Evolutionary conservation across 1,140 invertebrate species (phyloP).

Genomic region (Mamestra configurata): DNA sequence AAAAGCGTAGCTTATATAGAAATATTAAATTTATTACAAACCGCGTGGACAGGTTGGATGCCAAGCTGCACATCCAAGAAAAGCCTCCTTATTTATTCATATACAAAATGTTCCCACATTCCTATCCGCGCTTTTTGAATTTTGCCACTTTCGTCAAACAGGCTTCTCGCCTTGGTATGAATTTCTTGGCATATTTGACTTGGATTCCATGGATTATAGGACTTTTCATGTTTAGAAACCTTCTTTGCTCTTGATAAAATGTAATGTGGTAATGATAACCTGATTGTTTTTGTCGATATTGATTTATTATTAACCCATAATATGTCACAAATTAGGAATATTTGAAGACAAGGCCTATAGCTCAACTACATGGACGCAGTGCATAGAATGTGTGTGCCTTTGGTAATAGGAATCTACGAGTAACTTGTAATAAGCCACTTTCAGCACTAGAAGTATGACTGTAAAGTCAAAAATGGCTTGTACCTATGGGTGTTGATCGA

Average conservation of each 20-base stretch:
- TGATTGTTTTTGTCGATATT: too few relatives aligned
- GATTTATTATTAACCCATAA: too few relatives aligned
- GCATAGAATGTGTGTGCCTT: too few relatives aligned
- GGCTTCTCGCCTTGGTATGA: background rate
- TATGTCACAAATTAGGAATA: background rate
- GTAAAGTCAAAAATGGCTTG: too few relatives aligned
- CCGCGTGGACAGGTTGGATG: background rate
- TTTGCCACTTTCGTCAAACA: background rate
- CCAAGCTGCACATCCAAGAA: background rate
- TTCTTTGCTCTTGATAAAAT: too few relatives aligned
- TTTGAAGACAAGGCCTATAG: too few relatives aligned
- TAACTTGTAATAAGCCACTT: too few relatives aligned
- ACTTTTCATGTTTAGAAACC: background rate
- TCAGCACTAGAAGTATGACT: too few relatives aligned
- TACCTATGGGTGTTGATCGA: too few relatives aligned
- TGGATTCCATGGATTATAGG: conserved; percentile 9
- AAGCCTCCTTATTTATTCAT: background rate
- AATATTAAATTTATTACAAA: background rate
- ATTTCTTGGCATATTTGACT: background rate
- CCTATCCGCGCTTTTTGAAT: background rate
- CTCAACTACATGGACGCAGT: too few relatives aligned
- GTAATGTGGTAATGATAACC: too few relatives aligned
- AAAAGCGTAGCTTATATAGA: background rate
- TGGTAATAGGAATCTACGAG: too few relatives aligned
- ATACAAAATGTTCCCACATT: background rate